Base-by-base conservation (phyloP, 2,797 vertebrate species). In the Morus bassanus region DNA sequence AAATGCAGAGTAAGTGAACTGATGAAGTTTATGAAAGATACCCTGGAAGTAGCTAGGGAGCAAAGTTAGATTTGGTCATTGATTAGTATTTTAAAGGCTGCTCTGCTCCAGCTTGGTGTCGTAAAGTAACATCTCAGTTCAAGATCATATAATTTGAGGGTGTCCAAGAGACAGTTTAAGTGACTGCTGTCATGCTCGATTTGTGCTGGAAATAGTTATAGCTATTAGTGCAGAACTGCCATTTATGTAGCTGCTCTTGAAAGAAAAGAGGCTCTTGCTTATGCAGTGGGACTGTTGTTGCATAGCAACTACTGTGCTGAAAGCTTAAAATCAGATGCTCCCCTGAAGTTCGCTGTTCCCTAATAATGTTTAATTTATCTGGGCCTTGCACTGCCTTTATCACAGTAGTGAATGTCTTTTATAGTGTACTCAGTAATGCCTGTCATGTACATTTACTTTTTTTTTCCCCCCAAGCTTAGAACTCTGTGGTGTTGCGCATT, bases 261-360 rank as follows among this genome's bases (percentile, higher is more conserved):
- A 84, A 85, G 95, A 72, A 88, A 57, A 85, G 83, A 67, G 50
- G 67, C 86, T 91, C 80, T 43, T 86, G 61, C 95, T 95, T 70
- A 57, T 89, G 95, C 91, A 65, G 90, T 65, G 94, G 92, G 64
- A 80, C 72, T 88, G 48, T 56, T 93, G 96, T 95, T 0, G 93
- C 96, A 75, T 96, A 95, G 96, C 96, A 96, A 97, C 95, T 93
- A 68, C 93, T 94, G 94, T 89, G 93, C 96, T 89, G 86, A 88
- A 80, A 91, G 89, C 94, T 95, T 72, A 10, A 85, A 89, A 88
- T 96, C 88, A 94, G 95, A 94, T 92, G 84, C 91, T 94, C 48
- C 88, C 92, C 80, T 88, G 81, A 85, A 96, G 86, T 85, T 96
- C 27, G 17, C 60, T 46, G 45, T 95, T 92, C 86, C 81, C 93